Percentiles rank a stretch among this genome's conserved stretches.
These are phyloP conservation scores for Hippolais icterina DNA, from an alignment of 2,113 vertebrate genomes.

Conservation along the genomic window DNA sequence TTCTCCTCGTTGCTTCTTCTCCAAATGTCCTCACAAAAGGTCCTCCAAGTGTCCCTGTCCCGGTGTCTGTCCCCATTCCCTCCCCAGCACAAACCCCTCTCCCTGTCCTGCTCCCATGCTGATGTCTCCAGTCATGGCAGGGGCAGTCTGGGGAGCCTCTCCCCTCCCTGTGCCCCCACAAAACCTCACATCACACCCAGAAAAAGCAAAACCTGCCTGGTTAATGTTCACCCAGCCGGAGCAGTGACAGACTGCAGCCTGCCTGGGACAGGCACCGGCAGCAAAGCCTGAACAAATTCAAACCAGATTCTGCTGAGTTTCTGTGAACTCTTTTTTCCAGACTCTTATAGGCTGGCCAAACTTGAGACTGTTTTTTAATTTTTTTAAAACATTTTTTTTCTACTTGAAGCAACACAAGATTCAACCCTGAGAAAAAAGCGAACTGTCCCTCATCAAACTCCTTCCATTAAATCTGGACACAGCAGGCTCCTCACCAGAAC, in stretches of 20 bases:
- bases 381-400: background rate
- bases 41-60: background rate
- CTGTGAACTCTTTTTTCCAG: background rate
- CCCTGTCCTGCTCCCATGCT: background rate
- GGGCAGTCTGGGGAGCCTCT: background rate
- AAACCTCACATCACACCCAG: background rate
- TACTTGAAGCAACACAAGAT: conserved; percentile 15
- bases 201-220: background rate
- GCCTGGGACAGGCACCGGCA: background rate
- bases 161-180: background rate
- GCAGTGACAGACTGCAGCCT: background rate
- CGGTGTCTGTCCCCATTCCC: background rate
- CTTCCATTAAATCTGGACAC: background rate
- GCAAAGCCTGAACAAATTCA: conserved; percentile 30
- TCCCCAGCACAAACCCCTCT: background rate
- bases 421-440: conserved; percentile 27
- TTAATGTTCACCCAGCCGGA: background rate
- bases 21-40: background rate
- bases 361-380: background rate
- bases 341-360: background rate
- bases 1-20: background rate
- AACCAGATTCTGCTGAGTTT: conserved; percentile 23
- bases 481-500: conserved; percentile 34
- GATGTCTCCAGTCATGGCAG: accelerated
- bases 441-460: background rate